phyloP scores from a whole-genome alignment of 2,888 invertebrate species.

The Microchrysa polita region DNA sequence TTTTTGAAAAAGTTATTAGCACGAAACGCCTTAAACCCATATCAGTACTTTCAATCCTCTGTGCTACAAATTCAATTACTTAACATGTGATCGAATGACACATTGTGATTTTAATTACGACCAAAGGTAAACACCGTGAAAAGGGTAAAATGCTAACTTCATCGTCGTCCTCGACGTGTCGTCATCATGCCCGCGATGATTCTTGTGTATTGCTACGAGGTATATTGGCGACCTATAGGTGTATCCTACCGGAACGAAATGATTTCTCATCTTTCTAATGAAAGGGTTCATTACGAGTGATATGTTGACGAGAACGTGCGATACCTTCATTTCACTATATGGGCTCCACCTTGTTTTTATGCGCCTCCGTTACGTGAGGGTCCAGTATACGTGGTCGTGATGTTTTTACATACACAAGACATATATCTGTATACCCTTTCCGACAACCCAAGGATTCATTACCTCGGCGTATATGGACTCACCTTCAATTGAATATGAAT shows the following conservation, averaged over 20 bases:
- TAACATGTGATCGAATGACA: conserved; percentile 37
- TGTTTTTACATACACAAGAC: conserved; percentile 22
- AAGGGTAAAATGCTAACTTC: conserved; percentile 41
- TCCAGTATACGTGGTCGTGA: not conserved
- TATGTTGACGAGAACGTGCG: conserved; percentile 5
- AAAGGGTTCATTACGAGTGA: conserved; percentile 45
- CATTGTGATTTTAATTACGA: conserved; percentile 44
- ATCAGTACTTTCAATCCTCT: conserved; percentile 9
- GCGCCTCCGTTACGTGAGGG: not conserved
- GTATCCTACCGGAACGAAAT: conserved; percentile 33
- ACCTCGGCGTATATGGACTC: not conserved
- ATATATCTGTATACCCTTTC: not conserved
- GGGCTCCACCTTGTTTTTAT: conserved; percentile 31
- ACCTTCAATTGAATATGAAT: conserved; percentile 34
- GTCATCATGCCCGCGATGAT: conserved; percentile 2
- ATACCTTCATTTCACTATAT: conserved; percentile 19
- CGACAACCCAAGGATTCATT: conserved; percentile 10
- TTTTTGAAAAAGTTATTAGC: conserved; percentile 16
- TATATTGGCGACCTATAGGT: conserved; percentile 10
- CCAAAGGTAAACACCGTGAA: conserved; percentile 28
- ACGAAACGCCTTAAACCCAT: not conserved
- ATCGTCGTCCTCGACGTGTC: conserved; percentile 26
- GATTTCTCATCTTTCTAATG: conserved; percentile 42
- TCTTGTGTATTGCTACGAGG: not conserved
- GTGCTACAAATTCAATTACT: conserved; percentile 37